Evolutionary conservation across 2,797 vertebrate species (phyloP).

Genomic region (Galago senegalensis): DNA sequence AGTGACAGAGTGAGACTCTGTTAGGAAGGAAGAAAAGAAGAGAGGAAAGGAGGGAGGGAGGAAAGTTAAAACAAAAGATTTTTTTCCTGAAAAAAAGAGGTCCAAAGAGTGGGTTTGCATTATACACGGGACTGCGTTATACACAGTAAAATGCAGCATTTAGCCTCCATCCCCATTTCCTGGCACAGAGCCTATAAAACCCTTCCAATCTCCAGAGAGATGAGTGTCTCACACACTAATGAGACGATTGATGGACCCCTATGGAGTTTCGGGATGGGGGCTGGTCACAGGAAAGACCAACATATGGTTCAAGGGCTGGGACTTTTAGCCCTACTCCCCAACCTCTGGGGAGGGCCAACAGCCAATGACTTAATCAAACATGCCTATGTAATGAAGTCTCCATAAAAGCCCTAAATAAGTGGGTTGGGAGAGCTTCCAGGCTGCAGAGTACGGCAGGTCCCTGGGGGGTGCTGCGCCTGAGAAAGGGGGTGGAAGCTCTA

Average conservation of each 20-base stretch:
- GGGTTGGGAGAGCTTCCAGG: background rate
- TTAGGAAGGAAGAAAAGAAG: too few species aligned
- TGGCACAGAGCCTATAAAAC: background rate
- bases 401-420: background rate
- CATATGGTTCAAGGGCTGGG: background rate
- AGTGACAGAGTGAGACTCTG: too few species aligned
- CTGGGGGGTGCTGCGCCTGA: fast-evolving
- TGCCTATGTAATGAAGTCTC: background rate
- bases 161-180: background rate
- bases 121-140: too few species aligned
- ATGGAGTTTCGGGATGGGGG: background rate
- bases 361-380: background rate
- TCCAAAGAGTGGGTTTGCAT: too few species aligned
- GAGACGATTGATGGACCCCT: background rate
- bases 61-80: too few species aligned
- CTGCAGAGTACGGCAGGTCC: background rate
- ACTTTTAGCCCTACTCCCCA: background rate
- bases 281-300: background rate
- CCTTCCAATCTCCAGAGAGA: background rate
- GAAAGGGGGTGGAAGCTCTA: background rate
- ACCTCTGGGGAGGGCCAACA: background rate
- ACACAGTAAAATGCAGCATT: too few species aligned
- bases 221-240: too few species aligned
- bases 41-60: too few species aligned
- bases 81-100: too few species aligned